Percentiles rank a stretch among this genome's conserved stretches.
Evolutionary conservation across 2,113 vertebrate genomes (phyloP).

Genomic region (Antigone vipio): DNA sequence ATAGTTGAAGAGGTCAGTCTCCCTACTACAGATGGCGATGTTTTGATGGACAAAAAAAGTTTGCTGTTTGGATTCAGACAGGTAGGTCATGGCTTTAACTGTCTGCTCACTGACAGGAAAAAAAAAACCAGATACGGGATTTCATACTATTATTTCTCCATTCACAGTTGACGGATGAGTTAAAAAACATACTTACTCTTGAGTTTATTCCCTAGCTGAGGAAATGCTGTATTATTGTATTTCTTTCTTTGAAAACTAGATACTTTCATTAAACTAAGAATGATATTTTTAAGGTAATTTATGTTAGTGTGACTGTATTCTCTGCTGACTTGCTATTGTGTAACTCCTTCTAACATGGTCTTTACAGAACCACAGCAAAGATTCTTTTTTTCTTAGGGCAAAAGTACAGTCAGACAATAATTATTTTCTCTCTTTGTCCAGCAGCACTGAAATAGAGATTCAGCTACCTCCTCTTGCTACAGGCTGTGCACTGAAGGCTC

Average conservation of each 20-base stretch:
- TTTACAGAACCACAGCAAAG: background rate
- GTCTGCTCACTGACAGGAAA: background rate
- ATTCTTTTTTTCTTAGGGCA: background rate
- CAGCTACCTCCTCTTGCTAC: background rate
- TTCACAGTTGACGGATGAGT: background rate
- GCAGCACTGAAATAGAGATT: background rate
- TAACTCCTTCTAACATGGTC: background rate
- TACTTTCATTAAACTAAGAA: constrained; percentile 7
- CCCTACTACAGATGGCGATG: background rate
- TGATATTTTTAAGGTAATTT: constrained; percentile 18
- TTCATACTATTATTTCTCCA: background rate
- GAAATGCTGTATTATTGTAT: background rate
- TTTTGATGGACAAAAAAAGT: constrained; percentile 1
- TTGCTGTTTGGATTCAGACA: constrained; percentile 17
- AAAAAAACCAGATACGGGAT: background rate
- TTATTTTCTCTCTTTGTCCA: background rate
- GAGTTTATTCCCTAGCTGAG: background rate
- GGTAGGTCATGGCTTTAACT: constrained; percentile 26
- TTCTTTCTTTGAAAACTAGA: background rate
- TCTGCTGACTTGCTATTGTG: constrained; percentile 7
- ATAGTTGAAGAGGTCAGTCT: constrained; percentile 17
- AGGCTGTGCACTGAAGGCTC: background rate
- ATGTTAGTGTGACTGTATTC: background rate
- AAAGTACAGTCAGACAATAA: background rate
- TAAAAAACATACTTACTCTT: constrained; percentile 3